Evolutionary conservation across 2,113 vertebrate species (phyloP).

Genomic region (Datnioides undecimradiatus): DNA sequence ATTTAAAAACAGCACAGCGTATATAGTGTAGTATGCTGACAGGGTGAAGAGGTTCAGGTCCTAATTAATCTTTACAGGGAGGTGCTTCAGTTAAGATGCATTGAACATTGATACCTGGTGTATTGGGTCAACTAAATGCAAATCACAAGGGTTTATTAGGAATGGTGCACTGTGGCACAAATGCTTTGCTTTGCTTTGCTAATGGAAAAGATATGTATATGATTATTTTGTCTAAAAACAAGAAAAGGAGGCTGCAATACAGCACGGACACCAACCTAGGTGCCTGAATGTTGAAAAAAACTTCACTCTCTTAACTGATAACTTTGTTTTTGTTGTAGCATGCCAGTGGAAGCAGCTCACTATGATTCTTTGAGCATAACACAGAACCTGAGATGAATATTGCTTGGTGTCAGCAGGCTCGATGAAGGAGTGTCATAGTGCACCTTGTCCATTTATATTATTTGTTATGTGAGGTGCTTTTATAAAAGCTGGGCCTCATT

Average conservation of each 20-base stretch:
- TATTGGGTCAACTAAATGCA: neutral
- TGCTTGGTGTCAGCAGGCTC: neutral
- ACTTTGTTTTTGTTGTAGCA: no score
- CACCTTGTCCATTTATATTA: neutral
- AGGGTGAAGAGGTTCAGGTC: constrained; percentile 9
- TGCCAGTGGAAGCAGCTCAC: neutral
- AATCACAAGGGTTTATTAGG: neutral
- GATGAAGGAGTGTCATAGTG: neutral
- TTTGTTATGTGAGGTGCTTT: neutral
- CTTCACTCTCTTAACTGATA: neutral
- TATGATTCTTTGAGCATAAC: neutral
- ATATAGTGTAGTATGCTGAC: neutral
- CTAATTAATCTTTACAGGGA: constrained; percentile 19
- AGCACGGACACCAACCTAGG: neutral
- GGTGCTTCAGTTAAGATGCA: neutral
- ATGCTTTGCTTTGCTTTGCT: no score
- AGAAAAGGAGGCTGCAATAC: no score
- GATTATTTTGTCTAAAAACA: neutral
- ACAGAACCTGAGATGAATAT: neutral
- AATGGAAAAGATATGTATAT: no score
- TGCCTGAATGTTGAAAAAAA: neutral
- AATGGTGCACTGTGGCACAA: neutral
- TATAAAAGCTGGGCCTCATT: neutral
- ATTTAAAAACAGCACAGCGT: neutral
- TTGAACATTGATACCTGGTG: neutral